Evolutionary conservation across 2,888 invertebrate species (phyloP).

Genomic region (Amorpha juglandis): DNA sequence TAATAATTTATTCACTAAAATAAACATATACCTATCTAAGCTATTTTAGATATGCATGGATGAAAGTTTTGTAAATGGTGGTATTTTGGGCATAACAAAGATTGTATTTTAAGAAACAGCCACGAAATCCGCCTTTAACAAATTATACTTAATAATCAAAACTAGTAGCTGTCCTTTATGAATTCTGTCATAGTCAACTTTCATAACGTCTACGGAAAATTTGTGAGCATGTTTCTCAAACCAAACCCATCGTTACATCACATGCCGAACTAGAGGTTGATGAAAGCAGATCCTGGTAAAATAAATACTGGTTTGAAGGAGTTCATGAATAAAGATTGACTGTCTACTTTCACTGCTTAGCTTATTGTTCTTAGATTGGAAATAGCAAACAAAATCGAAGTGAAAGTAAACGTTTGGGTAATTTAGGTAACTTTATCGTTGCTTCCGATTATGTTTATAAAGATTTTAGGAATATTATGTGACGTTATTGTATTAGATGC

Average conservation of each 20-base stretch:
- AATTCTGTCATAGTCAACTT: neutral
- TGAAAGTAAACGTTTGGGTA: slow-evolving; percentile 11
- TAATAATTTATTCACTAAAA: no score
- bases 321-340: slow-evolving; percentile 14
- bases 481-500: neutral
- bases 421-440: slow-evolving; percentile 16
- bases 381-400: slow-evolving; percentile 13
- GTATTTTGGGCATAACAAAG: no score
- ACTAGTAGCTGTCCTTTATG: no score
- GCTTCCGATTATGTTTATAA: neutral
- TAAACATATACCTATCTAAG: no score
- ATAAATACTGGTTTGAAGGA: slow-evolving; percentile 10
- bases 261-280: neutral
- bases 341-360: neutral
- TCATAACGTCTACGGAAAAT: neutral
- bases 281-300: slow-evolving; percentile 2
- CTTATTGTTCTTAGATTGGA: slow-evolving; percentile 7
- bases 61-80: no score
- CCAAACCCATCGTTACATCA: neutral
- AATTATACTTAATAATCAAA: no score
- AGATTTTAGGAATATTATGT: neutral
- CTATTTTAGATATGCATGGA: no score
- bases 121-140: no score
- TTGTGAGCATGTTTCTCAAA: neutral
- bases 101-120: no score